Percentiles rank a stretch among this genome's conserved stretches.
These are phyloP conservation scores for Microplitis mediator DNA, from an alignment of 1,140 invertebrate species.

Conservation along the genomic window DNA sequence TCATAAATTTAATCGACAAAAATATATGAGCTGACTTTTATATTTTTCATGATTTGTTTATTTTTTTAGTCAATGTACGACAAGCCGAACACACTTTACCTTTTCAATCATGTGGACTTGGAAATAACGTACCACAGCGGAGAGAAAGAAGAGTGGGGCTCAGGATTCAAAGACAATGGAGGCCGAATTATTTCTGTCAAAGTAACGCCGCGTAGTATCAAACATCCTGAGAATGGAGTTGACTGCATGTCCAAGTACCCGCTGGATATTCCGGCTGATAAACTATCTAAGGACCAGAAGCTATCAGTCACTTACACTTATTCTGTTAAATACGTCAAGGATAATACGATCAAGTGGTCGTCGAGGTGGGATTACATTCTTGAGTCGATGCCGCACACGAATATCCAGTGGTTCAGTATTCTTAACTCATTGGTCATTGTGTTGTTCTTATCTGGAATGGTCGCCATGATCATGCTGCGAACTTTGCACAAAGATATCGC, in stretches of 20 bases:
- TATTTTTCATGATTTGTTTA: neutral
- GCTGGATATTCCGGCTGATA: slow-evolving; percentile 71
- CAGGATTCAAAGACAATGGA: slow-evolving; percentile 74
- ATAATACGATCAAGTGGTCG: slow-evolving; percentile 94
- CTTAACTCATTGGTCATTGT: slow-evolving; percentile 90
- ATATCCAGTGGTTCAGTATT: slow-evolving; percentile 99
- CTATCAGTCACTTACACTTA: slow-evolving; percentile 87
- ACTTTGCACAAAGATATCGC: slow-evolving; percentile 99
- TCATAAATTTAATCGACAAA: too few species aligned
- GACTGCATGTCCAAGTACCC: slow-evolving; percentile 66
- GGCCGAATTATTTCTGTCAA: slow-evolving; percentile 89
- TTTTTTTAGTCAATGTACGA: slow-evolving; percentile 55
- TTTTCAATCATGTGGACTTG: slow-evolving; percentile 97
- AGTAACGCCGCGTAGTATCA: slow-evolving; percentile 80
- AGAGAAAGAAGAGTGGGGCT: slow-evolving; percentile 82
- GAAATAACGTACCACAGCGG: slow-evolving; percentile 92
- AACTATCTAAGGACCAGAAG: slow-evolving; percentile 61
- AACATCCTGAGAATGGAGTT: slow-evolving; percentile 64
- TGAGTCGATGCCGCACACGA: slow-evolving; percentile 97
- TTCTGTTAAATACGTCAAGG: slow-evolving; percentile 79
- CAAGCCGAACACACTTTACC: slow-evolving; percentile 79
- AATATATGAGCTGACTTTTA: neutral
- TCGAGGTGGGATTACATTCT: slow-evolving; percentile 99
- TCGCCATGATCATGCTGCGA: slow-evolving; percentile 97
- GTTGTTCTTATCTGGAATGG: slow-evolving; percentile 94